Conservation (phyloP, 2,797 vertebrate genomes). For the Muscicapa comitata region DNA sequence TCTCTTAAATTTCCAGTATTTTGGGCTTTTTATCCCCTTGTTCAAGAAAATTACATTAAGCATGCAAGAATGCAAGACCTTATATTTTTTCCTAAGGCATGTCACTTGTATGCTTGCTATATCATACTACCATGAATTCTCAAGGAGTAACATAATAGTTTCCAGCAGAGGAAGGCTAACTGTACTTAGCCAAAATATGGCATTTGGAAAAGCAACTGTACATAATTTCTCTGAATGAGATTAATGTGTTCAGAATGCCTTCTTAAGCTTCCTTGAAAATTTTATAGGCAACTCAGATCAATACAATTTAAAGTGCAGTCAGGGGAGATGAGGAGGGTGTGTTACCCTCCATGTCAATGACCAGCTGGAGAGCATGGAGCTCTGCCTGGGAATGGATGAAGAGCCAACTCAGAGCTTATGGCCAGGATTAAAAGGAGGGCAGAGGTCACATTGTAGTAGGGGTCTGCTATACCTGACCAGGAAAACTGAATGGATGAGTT, state of each 20-base stretch:
- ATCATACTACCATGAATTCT: neutral
- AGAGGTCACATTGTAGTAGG: neutral
- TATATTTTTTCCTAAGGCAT: neutral
- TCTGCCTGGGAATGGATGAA: neutral
- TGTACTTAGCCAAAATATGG: neutral
- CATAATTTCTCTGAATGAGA: neutral
- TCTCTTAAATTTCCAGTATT: neutral
- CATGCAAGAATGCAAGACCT: neutral
- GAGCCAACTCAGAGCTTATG: neutral
- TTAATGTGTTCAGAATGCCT: neutral
- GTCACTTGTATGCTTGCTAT: neutral
- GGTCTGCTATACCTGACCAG: neutral
- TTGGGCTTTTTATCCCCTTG: neutral
- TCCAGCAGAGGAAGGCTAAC: neutral
- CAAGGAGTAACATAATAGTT: neutral
- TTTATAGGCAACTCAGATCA: conserved; percentile 1
- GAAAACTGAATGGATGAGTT: neutral
- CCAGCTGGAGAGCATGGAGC: neutral
- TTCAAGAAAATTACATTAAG: neutral
- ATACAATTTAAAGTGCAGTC: neutral
- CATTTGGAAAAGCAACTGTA: neutral
- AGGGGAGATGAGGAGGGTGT: neutral
- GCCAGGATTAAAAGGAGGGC: neutral
- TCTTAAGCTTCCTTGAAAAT: neutral
- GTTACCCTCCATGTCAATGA: neutral